Conservation (phyloP, 2,797 vertebrate genomes). For the Siniperca obscura region DNA sequence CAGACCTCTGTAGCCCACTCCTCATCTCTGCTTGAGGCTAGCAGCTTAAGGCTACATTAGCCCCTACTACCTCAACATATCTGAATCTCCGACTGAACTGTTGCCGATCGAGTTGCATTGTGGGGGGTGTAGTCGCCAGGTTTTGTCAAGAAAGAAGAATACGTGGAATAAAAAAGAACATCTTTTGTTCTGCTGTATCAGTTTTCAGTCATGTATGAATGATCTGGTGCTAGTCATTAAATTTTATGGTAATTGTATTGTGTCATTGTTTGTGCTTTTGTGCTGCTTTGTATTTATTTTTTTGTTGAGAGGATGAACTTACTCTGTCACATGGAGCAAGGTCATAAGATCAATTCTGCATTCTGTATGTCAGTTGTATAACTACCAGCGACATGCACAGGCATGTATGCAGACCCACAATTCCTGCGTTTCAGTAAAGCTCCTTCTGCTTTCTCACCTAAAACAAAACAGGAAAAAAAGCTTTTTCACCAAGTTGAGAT, state of each 20-base stretch:
- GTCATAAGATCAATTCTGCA: neutral
- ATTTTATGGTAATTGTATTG: neutral
- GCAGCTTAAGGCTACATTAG: neutral
- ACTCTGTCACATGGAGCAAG: neutral
- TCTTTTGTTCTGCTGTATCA: neutral
- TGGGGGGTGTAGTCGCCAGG: neutral
- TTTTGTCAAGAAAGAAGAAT: neutral
- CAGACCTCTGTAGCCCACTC: neutral
- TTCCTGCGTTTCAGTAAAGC: neutral
- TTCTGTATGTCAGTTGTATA: neutral
- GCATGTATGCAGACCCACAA: neutral
- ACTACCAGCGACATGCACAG: conserved; percentile 1
- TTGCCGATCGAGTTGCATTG: neutral
- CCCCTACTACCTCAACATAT: neutral
- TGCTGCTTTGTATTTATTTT: neutral
- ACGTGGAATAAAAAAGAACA: neutral
- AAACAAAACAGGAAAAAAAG: conserved; percentile 31
- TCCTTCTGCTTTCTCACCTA: conserved; percentile 22
- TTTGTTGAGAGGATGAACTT: neutral
- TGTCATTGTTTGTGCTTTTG: neutral
- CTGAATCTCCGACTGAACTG: neutral
- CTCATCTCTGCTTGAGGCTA: conserved; percentile 3
- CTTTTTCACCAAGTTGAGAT: conserved; percentile 41
- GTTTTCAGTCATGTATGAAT: neutral
- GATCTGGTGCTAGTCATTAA: neutral